Conservation (phyloP, 2,797 vertebrate species). For the Catharus ustulatus region DNA sequence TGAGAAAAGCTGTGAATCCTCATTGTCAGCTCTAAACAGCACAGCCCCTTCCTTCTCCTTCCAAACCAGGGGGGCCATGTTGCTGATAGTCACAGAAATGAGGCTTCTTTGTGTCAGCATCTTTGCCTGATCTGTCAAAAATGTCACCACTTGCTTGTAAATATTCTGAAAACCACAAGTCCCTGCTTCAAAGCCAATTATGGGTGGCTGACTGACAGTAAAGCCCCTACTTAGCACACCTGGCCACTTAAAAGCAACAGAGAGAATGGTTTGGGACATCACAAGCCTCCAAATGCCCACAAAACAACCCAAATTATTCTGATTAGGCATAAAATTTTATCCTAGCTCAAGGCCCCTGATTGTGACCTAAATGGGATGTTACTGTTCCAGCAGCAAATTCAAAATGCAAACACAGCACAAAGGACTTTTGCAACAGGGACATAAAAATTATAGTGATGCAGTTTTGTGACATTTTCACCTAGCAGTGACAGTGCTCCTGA, state of each 20-base stretch:
- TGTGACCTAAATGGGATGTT: not conserved
- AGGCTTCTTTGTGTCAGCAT: slow-evolving; percentile 24
- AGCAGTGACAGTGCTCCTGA: not conserved
- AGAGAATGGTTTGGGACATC: not conserved
- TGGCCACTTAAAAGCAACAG: not conserved
- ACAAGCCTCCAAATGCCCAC: not conserved
- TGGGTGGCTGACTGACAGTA: slow-evolving; percentile 2
- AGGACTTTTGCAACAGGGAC: not conserved
- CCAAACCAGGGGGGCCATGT: not conserved
- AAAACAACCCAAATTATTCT: slow-evolving; percentile 17
- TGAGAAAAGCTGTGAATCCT: not conserved
- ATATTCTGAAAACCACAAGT: slow-evolving; percentile 17
- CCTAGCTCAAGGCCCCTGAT: not conserved
- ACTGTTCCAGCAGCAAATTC: not conserved
- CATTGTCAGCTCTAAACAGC: not conserved
- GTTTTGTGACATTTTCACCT: not conserved
- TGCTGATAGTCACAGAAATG: slow-evolving; percentile 43
- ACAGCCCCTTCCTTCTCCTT: not conserved
- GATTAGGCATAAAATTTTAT: slow-evolving; percentile 19
- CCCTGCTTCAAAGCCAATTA: slow-evolving; percentile 56
- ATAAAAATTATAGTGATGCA: not conserved
- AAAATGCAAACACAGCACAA: slow-evolving; percentile 1
- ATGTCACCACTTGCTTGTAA: slow-evolving; percentile 60
- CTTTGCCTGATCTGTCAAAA: slow-evolving; percentile 44
- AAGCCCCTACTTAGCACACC: not conserved